phyloP scores from a whole-genome alignment of 1,140 invertebrate genomes.

The Wiebesia pumilae region DNA sequence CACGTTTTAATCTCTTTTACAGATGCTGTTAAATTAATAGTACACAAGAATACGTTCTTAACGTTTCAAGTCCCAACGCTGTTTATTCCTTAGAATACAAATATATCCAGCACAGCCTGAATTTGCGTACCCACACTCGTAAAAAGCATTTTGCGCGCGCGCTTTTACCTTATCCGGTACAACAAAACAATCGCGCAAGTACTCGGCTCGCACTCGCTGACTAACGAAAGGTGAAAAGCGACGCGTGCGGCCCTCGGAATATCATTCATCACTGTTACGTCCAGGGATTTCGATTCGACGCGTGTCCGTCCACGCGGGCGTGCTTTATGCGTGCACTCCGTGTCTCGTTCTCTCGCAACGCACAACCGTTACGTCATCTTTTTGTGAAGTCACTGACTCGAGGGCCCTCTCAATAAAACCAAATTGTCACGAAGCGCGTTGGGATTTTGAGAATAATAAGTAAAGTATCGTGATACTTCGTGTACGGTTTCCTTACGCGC shows the following conservation, averaged over 20 bases:
- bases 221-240: background rate
- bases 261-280: background rate
- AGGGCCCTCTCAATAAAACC: background rate
- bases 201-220: background rate
- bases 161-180: background rate
- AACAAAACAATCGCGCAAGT: background rate
- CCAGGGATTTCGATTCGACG: conserved; percentile 1
- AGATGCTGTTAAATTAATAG: too few relatives aligned
- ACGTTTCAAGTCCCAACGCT: too few relatives aligned
- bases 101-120: too few relatives aligned
- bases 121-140: too few relatives aligned
- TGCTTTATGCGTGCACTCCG: background rate
- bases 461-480: background rate
- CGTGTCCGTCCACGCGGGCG: background rate
- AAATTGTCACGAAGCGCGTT: background rate
- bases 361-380: conserved; percentile 35
- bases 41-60: too few relatives aligned
- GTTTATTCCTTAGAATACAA: too few relatives aligned
- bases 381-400: conserved; percentile 19
- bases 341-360: conserved; percentile 11
- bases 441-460: background rate
- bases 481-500: background rate
- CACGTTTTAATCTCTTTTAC: too few relatives aligned
- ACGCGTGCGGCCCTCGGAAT: background rate
- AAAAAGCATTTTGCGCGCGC: too few relatives aligned